Conservation (phyloP, 2,888 invertebrate species). For the Scaptomyza parva region DNA sequence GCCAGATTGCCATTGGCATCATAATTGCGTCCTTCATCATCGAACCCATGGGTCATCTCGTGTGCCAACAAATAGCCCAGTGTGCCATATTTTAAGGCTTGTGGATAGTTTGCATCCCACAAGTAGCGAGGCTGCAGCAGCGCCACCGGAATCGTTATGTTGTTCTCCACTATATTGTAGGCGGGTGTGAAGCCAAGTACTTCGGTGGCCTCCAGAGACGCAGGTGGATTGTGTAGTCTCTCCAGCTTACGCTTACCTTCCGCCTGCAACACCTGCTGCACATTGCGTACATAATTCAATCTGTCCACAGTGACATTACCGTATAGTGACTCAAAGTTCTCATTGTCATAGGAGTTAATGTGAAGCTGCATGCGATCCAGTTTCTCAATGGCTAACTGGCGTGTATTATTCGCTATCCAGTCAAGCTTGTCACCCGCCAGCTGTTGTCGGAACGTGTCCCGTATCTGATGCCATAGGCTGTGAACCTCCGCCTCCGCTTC, state of each 20-base stretch:
- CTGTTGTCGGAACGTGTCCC: conserved; percentile 63
- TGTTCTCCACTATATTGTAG: conserved; percentile 72
- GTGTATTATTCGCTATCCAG: conserved; percentile 76
- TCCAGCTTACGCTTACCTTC: conserved; percentile 22
- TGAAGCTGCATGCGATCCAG: conserved; percentile 70
- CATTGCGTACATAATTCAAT: conserved; percentile 69
- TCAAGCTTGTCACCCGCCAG: conserved; percentile 70
- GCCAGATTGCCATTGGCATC: conserved; percentile 69
- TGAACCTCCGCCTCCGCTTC: conserved; percentile 68
- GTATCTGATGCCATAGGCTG: conserved; percentile 76
- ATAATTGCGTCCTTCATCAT: conserved; percentile 76
- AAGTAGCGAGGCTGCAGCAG: conserved; percentile 79
- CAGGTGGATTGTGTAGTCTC: conserved; percentile 40
- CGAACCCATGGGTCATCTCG: conserved; percentile 83
- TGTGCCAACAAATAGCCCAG: conserved; percentile 81
- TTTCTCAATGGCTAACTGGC: conserved; percentile 71
- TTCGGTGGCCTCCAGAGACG: conserved; percentile 43
- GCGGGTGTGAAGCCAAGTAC: conserved; percentile 68
- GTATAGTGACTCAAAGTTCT: conserved; percentile 65
- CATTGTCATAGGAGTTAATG: conserved; percentile 76
- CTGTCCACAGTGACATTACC: conserved; percentile 55
- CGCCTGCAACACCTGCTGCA: conserved; percentile 63
- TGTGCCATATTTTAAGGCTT: conserved; percentile 77
- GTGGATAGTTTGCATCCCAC: conserved; percentile 78
- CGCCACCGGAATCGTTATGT: conserved; percentile 78